Base-by-base conservation (phyloP, 2,113 vertebrate species). In the Chaetodon auriga region DNA sequence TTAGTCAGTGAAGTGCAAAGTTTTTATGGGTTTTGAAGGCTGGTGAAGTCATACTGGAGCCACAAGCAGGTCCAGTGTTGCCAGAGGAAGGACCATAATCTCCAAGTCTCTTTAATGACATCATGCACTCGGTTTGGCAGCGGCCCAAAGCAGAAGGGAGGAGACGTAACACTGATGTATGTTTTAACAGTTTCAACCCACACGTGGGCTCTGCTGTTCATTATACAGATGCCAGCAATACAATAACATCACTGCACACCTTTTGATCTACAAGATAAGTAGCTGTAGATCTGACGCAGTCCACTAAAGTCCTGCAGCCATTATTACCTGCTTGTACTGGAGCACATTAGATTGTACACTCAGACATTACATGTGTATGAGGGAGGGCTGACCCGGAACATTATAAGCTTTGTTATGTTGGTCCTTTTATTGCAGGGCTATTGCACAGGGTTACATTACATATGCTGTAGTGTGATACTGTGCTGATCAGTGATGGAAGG, bases 81-180 rank as follows among this genome's bases (percentile, higher is more conserved):
- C 85, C 73, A 84, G 85, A 78, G 57, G 58, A 51, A 61, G 36
- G 68, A 46, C 30, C 11, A 0, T 75, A 85, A 84, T 88, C 80
- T 83, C 25, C 69, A 82, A 81, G 80, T 93, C 91, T 87, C 64
- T 73, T 70, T 60, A 89, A 82, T 92, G 88, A 94, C 89, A 88
- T 93, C 91, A 92, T 92, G 45, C 54, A 41, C 87, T 91, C 90
- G 86, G 86, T 81, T 88, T 93, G 90, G 86, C 83, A 79, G 86
- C 77, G 14, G n/a, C 25, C 71, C 82, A 84, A 72, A 83, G 55
- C 14, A 60, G 58, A 68, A 73, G 76, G 89, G 81, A 87, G 81
- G 49, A 57, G 73, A 78, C 23, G 35, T 35, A 23, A 10, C 80
- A 18, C 63, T 79, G 64, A 57, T 69, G 41, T 53, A 78, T 69